phyloP scores from a whole-genome alignment of 1,140 invertebrate species.

The Maniola jurtina region DNA sequence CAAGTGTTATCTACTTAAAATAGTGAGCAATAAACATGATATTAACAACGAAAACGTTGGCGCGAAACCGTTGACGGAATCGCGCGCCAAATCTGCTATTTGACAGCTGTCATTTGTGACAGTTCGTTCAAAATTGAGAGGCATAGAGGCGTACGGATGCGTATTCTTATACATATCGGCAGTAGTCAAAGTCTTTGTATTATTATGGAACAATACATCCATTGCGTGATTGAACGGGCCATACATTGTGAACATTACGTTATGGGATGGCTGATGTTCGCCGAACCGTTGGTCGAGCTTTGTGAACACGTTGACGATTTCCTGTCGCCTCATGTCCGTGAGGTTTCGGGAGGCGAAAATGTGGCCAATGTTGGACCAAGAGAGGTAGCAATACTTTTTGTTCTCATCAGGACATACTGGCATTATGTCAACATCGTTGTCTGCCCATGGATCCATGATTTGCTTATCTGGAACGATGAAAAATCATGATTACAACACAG shows the following conservation, averaged over 20 bases:
- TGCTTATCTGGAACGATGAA: conserved; percentile 45
- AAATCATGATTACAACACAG: conserved; percentile 6
- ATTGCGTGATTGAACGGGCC: conserved; percentile 81
- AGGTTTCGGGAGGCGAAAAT: conserved; percentile 81
- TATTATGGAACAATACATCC: conserved; percentile 85
- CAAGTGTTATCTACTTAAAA: conserved; percentile 30
- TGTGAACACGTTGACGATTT: conserved; percentile 83
- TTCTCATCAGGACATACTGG: conserved; percentile 79
- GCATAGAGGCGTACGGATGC: conserved; percentile 60
- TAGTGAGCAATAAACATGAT: conserved; percentile 35
- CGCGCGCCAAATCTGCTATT: conserved; percentile 26
- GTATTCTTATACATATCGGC: conserved; percentile 54
- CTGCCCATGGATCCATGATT: conserved; percentile 41
- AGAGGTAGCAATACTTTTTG: conserved; percentile 82
- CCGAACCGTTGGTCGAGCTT: conserved; percentile 85
- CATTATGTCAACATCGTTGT: conserved; percentile 49
- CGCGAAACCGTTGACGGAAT: conserved; percentile 19
- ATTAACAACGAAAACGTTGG: conserved; percentile 32
- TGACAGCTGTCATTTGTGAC: conserved; percentile 47
- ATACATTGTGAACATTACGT: conserved; percentile 83
- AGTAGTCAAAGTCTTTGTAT: conserved; percentile 77
- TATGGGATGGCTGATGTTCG: conserved; percentile 79
- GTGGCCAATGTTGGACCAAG: conserved; percentile 84
- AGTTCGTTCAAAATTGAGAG: conserved; percentile 58
- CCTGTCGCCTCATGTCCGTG: conserved; percentile 78